Percentiles rank a stretch among this genome's conserved stretches.
Conservation (phyloP, 2,113 vertebrate species). For the Halichoeres trimaculatus region DNA sequence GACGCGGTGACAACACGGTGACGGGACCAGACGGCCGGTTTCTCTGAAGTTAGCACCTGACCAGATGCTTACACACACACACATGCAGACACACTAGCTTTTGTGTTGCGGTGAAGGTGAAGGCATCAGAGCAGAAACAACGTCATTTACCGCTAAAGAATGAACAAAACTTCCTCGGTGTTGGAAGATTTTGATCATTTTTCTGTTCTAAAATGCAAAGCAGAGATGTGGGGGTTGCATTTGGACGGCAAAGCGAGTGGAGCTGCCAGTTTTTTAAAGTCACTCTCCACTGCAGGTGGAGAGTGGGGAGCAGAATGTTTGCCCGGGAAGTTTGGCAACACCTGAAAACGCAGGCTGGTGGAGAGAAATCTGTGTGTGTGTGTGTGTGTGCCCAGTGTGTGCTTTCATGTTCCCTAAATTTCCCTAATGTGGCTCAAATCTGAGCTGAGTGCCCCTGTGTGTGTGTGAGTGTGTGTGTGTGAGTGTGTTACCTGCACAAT, state of each 20-base stretch:
- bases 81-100: slow-evolving; percentile 6
- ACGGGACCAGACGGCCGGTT: slow-evolving; percentile 64
- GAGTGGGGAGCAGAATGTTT: slow-evolving; percentile 23
- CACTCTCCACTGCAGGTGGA: slow-evolving; percentile 39
- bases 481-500: not conserved
- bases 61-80: slow-evolving; percentile 54
- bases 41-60: slow-evolving; percentile 67
- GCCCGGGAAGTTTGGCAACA: slow-evolving; percentile 38
- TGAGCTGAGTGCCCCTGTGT: not conserved
- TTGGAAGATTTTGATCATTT: too few species aligned
- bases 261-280: slow-evolving; percentile 27
- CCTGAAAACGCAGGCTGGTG: slow-evolving; percentile 21
- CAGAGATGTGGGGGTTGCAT: slow-evolving; percentile 1
- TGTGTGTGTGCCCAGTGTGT: slow-evolving; percentile 1
- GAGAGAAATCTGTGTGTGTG: slow-evolving; percentile 6
- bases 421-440: slow-evolving; percentile 11
- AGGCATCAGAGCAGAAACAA: not conserved
- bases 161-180: too few species aligned
- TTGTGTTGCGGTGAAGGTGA: slow-evolving; percentile 16
- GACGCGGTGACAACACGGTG: slow-evolving; percentile 35
- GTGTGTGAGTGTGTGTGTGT: not conserved
- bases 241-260: slow-evolving; percentile 26
- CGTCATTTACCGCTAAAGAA: not conserved
- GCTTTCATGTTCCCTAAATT: slow-evolving; percentile 19
- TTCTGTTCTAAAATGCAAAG: not conserved